Conservation (phyloP, 2,113 vertebrate species). For the Antigone vipio region DNA sequence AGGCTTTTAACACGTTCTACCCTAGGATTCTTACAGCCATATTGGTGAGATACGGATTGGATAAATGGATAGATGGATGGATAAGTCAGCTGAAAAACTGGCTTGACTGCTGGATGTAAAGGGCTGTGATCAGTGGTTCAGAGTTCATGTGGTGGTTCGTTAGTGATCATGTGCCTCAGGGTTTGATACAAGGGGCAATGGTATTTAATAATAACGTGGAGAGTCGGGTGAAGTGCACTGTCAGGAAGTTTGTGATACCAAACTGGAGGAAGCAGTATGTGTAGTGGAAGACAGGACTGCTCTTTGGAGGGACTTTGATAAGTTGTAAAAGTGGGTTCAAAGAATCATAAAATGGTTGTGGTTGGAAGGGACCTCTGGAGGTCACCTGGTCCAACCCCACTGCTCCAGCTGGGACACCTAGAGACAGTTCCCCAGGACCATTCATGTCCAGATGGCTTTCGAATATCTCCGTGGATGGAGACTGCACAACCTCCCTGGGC, state of each 20-base stretch:
- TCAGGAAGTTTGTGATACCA: not conserved
- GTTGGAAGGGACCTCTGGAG: not conserved
- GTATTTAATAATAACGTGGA: accelerated
- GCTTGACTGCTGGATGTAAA: not conserved
- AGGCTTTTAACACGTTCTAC: not conserved
- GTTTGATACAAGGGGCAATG: not conserved
- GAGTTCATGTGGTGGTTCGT: not conserved
- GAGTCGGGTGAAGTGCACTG: not conserved
- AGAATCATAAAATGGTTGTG: not conserved
- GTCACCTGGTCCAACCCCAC: not conserved
- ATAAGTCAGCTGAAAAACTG: not conserved
- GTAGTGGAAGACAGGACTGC: not conserved
- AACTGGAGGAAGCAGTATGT: not conserved
- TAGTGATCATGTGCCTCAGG: accelerated
- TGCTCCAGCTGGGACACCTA: not conserved
- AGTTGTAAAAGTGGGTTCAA: not conserved
- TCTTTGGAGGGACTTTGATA: not conserved
- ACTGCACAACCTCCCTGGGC: not conserved
- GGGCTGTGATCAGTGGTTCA: not conserved
- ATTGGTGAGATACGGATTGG: not conserved
- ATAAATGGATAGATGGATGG: not conserved
- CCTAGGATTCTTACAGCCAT: not conserved
- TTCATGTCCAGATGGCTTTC: not conserved
- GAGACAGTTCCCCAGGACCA: not conserved
- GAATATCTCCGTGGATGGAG: not conserved